Percentiles rank a stretch among this genome's conserved stretches.
phyloP scores from a whole-genome alignment of 2,888 invertebrate genomes.

The Nemapogon koenigi region DNA sequence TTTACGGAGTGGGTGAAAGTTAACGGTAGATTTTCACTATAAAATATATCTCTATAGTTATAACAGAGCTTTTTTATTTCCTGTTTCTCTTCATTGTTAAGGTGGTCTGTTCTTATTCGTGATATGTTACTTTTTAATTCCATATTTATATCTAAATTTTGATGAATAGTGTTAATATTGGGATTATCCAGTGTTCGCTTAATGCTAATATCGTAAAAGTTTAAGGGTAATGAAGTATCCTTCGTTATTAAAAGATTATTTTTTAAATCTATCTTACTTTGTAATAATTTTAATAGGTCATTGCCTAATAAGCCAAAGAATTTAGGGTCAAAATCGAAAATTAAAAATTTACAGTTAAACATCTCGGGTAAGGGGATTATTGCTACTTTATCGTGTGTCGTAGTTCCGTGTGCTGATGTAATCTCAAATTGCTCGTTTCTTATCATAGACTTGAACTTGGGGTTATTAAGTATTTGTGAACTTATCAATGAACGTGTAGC shows the following conservation, averaged over 20 bases:
- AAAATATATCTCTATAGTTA: conserved; percentile 7
- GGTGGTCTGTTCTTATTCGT: background rate
- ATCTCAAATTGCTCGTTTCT: conserved; percentile 28
- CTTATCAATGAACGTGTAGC: conserved; percentile 18
- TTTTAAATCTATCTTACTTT: conserved; percentile 20
- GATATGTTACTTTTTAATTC: background rate
- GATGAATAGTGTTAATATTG: background rate
- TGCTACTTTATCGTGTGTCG: conserved; percentile 21
- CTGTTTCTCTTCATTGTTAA: conserved; percentile 1
- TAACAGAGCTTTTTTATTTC: conserved; percentile 3
- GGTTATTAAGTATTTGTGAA: conserved; percentile 12
- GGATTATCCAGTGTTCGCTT: background rate
- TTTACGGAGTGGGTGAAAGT: conserved; percentile 9
- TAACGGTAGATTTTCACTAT: conserved; percentile 3
- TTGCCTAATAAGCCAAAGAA: conserved; percentile 7
- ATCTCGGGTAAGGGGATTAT: conserved; percentile 11
- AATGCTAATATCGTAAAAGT: background rate
- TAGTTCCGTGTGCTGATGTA: conserved; percentile 31
- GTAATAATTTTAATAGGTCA: conserved; percentile 8
- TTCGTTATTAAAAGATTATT: conserved; percentile 11
- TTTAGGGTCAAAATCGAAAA: conserved; percentile 20
- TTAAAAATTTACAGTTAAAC: conserved; percentile 21
- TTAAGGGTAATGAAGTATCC: conserved; percentile 1
- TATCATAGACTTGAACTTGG: conserved; percentile 8
- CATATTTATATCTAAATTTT: background rate